These are phyloP conservation scores for Platalea minor DNA, from an alignment of 2,797 vertebrate genomes.

Conservation along the genomic window DNA sequence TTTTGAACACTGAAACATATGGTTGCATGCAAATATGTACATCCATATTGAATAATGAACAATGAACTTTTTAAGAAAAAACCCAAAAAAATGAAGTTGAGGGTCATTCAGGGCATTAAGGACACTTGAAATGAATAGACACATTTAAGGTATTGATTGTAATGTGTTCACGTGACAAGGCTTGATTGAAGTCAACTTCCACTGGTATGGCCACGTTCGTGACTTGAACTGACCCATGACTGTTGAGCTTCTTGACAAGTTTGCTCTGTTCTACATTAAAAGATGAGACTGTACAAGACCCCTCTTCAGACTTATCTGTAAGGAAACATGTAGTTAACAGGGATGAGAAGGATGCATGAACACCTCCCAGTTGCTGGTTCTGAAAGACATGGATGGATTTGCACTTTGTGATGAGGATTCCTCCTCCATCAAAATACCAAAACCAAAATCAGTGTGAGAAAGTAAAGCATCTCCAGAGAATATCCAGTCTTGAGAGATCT, in stretches of 20 bases:
- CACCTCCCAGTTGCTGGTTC: not conserved
- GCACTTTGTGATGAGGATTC: not conserved
- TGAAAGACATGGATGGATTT: not conserved
- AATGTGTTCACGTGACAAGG: not conserved
- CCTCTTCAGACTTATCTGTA: not conserved
- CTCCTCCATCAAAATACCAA: not conserved
- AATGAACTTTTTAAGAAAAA: not conserved
- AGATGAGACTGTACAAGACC: not conserved
- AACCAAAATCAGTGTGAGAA: not conserved
- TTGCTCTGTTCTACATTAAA: not conserved
- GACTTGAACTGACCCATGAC: not conserved
- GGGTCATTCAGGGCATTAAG: not conserved
- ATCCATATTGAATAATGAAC: not conserved
- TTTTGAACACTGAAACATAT: not conserved
- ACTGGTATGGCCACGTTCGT: not conserved
- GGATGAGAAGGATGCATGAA: not conserved
- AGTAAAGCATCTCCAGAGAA: not conserved
- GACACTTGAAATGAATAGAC: not conserved
- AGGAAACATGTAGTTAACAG: not conserved
- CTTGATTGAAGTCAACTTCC: not conserved
- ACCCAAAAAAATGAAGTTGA: not conserved
- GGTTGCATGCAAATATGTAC: not conserved
- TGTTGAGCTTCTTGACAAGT: not conserved
- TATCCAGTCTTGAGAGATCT: not conserved
- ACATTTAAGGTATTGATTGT: not conserved